Base-by-base conservation (phyloP, 2,113 vertebrate species). In the Leptocoma aspasia region DNA sequence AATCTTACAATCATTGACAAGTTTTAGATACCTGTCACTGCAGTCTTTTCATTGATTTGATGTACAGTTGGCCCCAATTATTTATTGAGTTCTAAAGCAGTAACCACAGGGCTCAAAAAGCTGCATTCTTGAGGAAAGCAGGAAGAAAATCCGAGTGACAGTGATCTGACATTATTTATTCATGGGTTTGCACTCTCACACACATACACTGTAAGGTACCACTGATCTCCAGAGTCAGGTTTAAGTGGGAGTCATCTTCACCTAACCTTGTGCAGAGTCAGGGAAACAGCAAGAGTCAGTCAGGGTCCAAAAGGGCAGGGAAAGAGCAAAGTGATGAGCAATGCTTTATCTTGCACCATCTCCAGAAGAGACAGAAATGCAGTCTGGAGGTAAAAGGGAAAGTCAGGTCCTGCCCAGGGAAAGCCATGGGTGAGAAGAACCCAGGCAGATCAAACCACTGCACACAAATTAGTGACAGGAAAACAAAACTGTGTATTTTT, bases 61-160 rank as follows among this genome's bases (percentile, higher is more conserved):
- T 15, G 44, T 30, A 70, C 24, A 70, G 20, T 14, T 86, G 59
- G 23, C 35, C 39, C 26, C 33, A 83, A 15, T 45, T 80, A 44
- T 57, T 82, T 39, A 54, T 52, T 44, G 8, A 88, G 15, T 44
- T 85, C 56, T 66, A 15, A 80, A 70, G 28, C 12, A 54, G 20
- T 24, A 64, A 45, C 31, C n/a, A 63, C 7, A 3, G 6, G 6
- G 28, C 37, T 90, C 65, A 33, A 35, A 82, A 60, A 44, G 45
- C 86, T 78, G 37, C 27, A 21, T 56, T 91, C 49, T 45, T 59
- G 33, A 85, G 61, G 53, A 49, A 66, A 73, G 20, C 12, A 23
- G 31, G 3, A 10, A 75, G 57, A 84, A 56, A 14, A 20, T 3
- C 28, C 0, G 1, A 39, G 2, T 52, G n/a, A 8, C 23, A 50